Base-by-base conservation (phyloP, 2,113 vertebrate species). In the Clarias batrachus region DNA sequence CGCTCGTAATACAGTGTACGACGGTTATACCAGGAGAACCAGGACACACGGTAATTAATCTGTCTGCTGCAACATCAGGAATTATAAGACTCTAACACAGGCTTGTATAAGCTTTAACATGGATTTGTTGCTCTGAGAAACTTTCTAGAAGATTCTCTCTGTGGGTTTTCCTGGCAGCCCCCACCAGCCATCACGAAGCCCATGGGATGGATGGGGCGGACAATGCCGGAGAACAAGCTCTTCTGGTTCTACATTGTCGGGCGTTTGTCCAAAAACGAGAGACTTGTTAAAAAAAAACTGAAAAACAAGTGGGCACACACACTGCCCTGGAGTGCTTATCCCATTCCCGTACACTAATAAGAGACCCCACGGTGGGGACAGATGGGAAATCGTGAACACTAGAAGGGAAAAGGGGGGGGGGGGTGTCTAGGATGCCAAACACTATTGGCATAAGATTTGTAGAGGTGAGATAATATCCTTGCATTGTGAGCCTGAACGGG, bases 341-440 rank as follows among this genome's bases (percentile, higher is more conserved):
- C 78, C 48, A 85, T 89, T 89, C 86, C 79, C 25, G 86, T 60
- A 89, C 41, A 77, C 82, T 77, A 89, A 87, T 83, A 48, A 87
- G 76, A 85, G 37, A 57, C 71, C 78, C 85, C 68, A 74, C 66
- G 30, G 73, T 79, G 54, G 79, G 80, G 80, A 79, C 27, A 85
- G 71, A 87, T 89, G 86, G 88, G 86, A 89, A 89, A 87, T 83
- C 14, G 37, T 82, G 78, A 52, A 82, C 66, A 41, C 66, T 82
- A 2, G 23, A 76, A 78, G 74, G 27, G 37, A 60, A 77, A 70
- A 70, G 23, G 3, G 2, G 8, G 3, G 27, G n/a, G 37, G 27
- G 23, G 16, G 14, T n/a, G 82, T 12, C 66, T 2, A 30, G 57
- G 30, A 85, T 60, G 52, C 66, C 59, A 66, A 86, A 68, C 66